Percentiles rank a stretch among this genome's conserved stretches.
phyloP scores from a whole-genome alignment of 2,888 invertebrate species.

The Tricholauxania praeusta region DNA sequence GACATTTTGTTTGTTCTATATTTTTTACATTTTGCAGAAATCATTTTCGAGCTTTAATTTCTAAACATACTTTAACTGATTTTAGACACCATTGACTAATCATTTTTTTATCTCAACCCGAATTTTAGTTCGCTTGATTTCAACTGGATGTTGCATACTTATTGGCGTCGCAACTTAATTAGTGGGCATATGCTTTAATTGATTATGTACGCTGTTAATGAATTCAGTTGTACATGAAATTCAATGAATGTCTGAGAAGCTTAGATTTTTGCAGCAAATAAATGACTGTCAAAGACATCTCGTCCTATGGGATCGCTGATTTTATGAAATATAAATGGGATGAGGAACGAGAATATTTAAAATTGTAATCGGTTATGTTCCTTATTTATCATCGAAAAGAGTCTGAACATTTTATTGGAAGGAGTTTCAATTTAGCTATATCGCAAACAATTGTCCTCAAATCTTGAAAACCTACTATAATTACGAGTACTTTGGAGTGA shows the following conservation, averaged over 20 bases:
- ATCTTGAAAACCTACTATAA: too few relatives aligned
- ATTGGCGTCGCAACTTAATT: conserved; percentile 12
- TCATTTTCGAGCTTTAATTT: neutral
- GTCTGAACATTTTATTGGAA: neutral
- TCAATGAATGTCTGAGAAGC: conserved; percentile 38
- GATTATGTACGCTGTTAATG: conserved; percentile 17
- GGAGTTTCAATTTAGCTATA: neutral
- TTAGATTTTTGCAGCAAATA: neutral
- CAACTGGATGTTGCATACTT: neutral
- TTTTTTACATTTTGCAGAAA: neutral
- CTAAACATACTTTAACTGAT: conserved; percentile 20
- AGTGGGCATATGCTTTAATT: conserved; percentile 23
- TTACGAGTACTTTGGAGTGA: too few relatives aligned
- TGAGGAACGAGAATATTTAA: too few relatives aligned
- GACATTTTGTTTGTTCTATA: neutral
- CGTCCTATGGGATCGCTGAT: too few relatives aligned
- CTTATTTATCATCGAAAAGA: neutral
- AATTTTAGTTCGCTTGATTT: neutral
- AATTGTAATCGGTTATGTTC: too few relatives aligned
- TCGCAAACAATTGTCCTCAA: too few relatives aligned
- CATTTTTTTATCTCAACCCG: neutral
- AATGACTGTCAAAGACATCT: neutral
- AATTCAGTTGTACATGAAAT: conserved; percentile 22
- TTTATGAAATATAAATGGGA: too few relatives aligned
- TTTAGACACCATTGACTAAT: neutral